Base-by-base conservation (phyloP, 2,888 invertebrate genomes). In the Drosophila pullipes region DNA sequence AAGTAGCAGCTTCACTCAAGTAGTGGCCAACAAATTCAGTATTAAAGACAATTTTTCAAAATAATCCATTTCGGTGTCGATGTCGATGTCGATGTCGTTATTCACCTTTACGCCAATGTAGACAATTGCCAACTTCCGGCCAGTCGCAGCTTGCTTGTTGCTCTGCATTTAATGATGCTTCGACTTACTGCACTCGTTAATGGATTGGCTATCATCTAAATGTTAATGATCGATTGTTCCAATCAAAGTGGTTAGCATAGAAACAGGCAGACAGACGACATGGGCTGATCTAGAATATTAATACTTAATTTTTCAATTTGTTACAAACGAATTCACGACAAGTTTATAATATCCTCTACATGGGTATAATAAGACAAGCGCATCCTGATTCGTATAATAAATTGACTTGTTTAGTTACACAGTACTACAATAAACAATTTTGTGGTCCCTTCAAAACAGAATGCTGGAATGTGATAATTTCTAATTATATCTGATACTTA, bases 121-220 rank as follows among this genome's bases (percentile, higher is more conserved):
- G n/a, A 50, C 60, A 49, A 47, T 28, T n/a, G 35, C 18, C 39
- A 53, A 54, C 50, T 73, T 74, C 73, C 73, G 75, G 44, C 16
- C 47, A 44, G 13, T 22, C 25, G 41, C 33, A 35, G 33, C 37
- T 44, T 55, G 30, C 57, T 49, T 39, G 22, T 67, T 53, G 53
- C 47, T 70, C 50, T 59, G 59, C 59, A 70, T 31, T 59, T 53
- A 52, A 58, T 58, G 31, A 10, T 35, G 13, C 13, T 18, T 2
- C 18, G 4, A 16, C 11, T 31, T 33, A 28, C 30, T 54, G 37
- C 54, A 25, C 10, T 4, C 44, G 4, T 31, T 10, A 58, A 31
- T 58, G 22, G 31, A 41, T 9, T 41, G 9, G 4, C 22, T 11
- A n/a, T 11, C 22, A 11, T 44, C 44, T 5, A 2, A 11, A 10